Base-by-base conservation (phyloP, 2,888 invertebrate genomes). In the Homarus gammarus region DNA sequence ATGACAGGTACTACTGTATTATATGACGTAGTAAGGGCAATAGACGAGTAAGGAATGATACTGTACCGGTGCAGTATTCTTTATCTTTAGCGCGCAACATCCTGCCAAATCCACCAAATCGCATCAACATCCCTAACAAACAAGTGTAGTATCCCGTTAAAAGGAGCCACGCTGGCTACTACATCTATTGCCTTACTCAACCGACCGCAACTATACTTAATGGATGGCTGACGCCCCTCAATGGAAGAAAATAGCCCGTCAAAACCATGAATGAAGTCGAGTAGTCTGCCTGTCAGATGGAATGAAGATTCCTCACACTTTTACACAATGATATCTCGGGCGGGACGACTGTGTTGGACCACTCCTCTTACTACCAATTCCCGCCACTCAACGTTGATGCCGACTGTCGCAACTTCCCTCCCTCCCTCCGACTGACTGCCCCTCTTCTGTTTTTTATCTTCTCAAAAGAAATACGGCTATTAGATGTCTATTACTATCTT, bases 281-380 rank as follows among this genome's bases (percentile, higher is more conserved):
- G 64, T 15, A 64, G 27, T 27, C 12, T 27, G 64, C n/a, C 64
- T 64, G 64, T 64, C 64, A 64, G 64, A 27, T 27, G 22, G 27
- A 27, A 64, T 64, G 64, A 64, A 64, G 64, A 64, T 64, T 64
- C 27, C 64, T 64, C 64, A 27, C 64, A 64, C 64, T 64, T 64
- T 64, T 27, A 64, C 12, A 64, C n/a, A 5, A 64, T 64, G 64
- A 64, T n/a, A 64, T 27, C 64, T 27, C 27, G 22, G 64, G 27
- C 64, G 27, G 64, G 27, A 27, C 64, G 64, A 64, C 27, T 27
- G 27, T 27, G 64, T 64, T 64, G 64, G 27, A 64, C 64, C 27
- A 64, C 64, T 5, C 64, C 64, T 64, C 64, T 64, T 64, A 27
- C 27, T 6, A 27, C 64, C 64, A 64, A 64, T 64, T 64, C 64